Base-by-base conservation (phyloP, 2,888 invertebrate genomes). In the Stegana nigrithorax region DNA sequence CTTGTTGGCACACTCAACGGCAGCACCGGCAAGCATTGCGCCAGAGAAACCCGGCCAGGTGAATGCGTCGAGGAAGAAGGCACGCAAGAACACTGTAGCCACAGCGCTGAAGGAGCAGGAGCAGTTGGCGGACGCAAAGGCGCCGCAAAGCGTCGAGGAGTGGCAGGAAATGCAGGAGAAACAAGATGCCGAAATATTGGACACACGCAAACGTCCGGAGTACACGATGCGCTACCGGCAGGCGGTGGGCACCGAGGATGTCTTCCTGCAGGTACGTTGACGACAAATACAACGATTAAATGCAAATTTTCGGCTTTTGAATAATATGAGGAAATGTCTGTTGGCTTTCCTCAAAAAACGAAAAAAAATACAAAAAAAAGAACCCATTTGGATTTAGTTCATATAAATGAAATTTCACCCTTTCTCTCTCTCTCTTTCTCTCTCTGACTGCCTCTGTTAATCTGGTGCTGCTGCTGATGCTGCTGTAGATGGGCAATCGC, bases 171-270 rank as follows among this genome's bases (percentile, higher is more conserved):
- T 87, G 59, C 88, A 89, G 67, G 87, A 87, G n/a, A 86, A 87
- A 19, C 87, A 88, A 69, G 87, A 89, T 42, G 87, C 88, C 1
- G 89, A 89, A 4, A 80, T 85, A 12, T 76, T 88, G 19, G 91
- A 91, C 69, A 89, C 90, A 63, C 88, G 92, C 45, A 88, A 89
- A 79, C 86, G 88, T 21, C 94, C 94, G 0, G 88, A 89, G 69
- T 95, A 94, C 86, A 91, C 91, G 36, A 91, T 96, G 83, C 89
- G 90, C 69, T 96, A 94, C 84, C 92, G 93, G 72, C 97, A 97
- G 85, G 89, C 92, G 32, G 93, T 97, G 0, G 89, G 92, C 7
- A 89, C 95, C 0, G 93, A 95, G 83, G 96, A 97, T 84, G 89
- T 96, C 7, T 97, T 90, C 85, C 87, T 97, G 57, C 93, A 93